Evolutionary conservation across 2,888 invertebrate genomes (phyloP).

Genomic region (Apantesis nais): DNA sequence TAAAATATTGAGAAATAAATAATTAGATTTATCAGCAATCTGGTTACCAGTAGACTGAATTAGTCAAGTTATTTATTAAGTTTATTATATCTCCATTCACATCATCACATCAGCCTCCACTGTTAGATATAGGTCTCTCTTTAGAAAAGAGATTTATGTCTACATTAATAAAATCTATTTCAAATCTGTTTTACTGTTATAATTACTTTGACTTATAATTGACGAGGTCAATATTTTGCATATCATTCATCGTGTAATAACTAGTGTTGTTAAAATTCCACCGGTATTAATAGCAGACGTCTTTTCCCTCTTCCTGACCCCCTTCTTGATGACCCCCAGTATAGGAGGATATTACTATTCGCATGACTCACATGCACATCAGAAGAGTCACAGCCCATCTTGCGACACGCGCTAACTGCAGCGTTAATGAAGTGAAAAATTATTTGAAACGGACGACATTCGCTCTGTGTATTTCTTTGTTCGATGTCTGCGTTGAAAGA

Average conservation of each 20-base stretch:
- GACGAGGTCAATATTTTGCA: not conserved
- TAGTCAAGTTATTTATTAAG: too few relatives aligned
- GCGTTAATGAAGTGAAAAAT: conserved; percentile 65
- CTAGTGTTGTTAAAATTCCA: not conserved
- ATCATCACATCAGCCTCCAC: too few relatives aligned
- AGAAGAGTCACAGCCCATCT: conserved; percentile 55
- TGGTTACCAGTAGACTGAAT: too few relatives aligned
- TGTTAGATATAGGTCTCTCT: too few relatives aligned
- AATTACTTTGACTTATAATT: not conserved
- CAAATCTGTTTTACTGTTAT: not conserved
- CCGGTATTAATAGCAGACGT: not conserved
- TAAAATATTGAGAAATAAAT: too few relatives aligned
- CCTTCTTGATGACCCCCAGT: conserved; percentile 6
- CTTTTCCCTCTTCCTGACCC: not conserved
- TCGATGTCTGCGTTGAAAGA: conserved; percentile 40
- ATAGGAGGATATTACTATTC: conserved; percentile 31
- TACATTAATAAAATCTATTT: not conserved
- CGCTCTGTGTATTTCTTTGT: conserved; percentile 40
- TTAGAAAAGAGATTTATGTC: too few relatives aligned
- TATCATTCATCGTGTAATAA: not conserved
- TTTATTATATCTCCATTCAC: too few relatives aligned
- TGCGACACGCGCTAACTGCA: conserved; percentile 52
- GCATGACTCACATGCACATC: conserved; percentile 44
- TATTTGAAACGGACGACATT: conserved; percentile 52
- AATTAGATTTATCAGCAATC: too few relatives aligned